Evolutionary conservation across 2,888 invertebrate genomes (phyloP).

Genomic region (Carpatolechia fugitivella): DNA sequence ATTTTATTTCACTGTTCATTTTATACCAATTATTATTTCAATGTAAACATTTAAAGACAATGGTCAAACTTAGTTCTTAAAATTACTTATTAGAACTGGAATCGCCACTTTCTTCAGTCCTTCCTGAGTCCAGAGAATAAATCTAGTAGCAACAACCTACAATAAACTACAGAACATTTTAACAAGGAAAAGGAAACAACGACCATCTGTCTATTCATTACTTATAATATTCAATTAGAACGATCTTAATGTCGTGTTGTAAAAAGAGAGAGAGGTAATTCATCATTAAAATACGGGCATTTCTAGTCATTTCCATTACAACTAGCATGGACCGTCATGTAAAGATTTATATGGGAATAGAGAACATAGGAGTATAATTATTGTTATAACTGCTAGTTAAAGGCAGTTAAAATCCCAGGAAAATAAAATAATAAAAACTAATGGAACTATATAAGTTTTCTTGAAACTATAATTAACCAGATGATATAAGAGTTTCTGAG

Average conservation of each 20-base stretch:
- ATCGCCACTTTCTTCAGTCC: background rate
- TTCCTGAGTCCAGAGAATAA: background rate
- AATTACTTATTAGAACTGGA: no score
- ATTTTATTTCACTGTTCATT: no score
- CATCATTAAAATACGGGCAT: background rate
- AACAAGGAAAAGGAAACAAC: background rate
- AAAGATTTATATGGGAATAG: background rate
- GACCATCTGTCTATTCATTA: background rate
- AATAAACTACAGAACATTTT: background rate
- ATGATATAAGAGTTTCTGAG: no score
- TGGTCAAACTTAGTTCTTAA: no score
- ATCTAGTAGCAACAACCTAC: background rate
- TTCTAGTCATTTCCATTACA: background rate
- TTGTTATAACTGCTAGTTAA: background rate
- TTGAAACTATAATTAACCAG: no score
- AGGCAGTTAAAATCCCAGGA: background rate
- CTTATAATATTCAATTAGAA: background rate
- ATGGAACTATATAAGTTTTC: no score
- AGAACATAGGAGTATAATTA: background rate
- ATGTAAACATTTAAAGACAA: no score
- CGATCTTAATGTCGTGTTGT: background rate
- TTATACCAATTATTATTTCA: no score
- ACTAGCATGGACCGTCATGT: background rate
- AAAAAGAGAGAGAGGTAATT: background rate
- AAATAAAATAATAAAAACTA: background rate